A percentile compares a stretch with the other conserved stretches of the same genome.
Conservation (phyloP, 2,888 invertebrate species). For the Neria commutata region DNA sequence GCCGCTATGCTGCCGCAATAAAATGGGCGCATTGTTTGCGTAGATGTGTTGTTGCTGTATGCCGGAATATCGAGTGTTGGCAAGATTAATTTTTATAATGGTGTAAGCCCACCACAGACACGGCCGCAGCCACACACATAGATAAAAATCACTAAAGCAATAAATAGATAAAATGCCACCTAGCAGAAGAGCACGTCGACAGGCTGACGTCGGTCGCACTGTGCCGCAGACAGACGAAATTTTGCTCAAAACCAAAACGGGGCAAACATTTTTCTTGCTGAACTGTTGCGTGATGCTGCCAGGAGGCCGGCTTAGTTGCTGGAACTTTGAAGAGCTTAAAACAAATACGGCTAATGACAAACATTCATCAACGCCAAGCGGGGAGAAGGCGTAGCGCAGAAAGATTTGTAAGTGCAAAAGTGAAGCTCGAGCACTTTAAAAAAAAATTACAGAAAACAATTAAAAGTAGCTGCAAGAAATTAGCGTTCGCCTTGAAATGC, state of each 20-base stretch:
- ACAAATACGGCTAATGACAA: not conserved
- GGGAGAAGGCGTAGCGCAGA: not conserved
- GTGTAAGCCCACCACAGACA: slow-evolving; percentile 28
- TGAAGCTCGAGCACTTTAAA: too few species aligned
- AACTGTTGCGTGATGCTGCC: not conserved
- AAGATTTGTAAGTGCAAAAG: too few species aligned
- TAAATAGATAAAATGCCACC: slow-evolving; percentile 57
- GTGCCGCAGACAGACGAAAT: too few species aligned
- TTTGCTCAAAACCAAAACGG: not conserved
- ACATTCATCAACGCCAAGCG: not conserved
- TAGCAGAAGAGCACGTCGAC: slow-evolving; percentile 7
- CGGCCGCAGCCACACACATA: slow-evolving; percentile 42
- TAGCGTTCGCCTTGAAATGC: slow-evolving; percentile 1
- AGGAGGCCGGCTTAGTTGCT: too few species aligned
- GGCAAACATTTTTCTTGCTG: not conserved
- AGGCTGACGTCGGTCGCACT: slow-evolving; percentile 14
- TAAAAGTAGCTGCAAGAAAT: not conserved
- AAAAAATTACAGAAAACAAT: too few species aligned
- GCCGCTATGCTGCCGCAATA: slow-evolving; percentile 30
- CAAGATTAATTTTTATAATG: slow-evolving; percentile 19
- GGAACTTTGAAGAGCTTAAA: too few species aligned
- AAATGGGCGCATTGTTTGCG: not conserved
- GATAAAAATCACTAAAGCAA: slow-evolving; percentile 59
- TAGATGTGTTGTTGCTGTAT: not conserved
- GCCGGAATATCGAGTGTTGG: slow-evolving; percentile 1